Percentiles rank a stretch among this genome's conserved stretches.
Conservation (phyloP, 2,113 vertebrate genomes). For the Campylomormyrus tamandua region DNA sequence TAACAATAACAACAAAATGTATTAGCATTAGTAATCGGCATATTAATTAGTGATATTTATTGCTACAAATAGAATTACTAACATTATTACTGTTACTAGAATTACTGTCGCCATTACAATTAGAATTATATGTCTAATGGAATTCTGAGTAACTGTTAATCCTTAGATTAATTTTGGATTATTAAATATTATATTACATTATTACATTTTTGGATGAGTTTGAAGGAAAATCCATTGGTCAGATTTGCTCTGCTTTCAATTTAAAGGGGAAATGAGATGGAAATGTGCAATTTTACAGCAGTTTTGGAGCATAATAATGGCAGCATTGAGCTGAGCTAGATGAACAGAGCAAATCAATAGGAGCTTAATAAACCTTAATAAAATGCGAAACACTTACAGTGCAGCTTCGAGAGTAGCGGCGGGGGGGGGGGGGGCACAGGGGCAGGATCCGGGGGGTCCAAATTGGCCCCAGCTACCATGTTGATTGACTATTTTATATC, state of each 20-base stretch:
- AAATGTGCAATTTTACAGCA: not conserved
- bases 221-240: not conserved
- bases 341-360: not conserved
- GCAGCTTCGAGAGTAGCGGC: not conserved
- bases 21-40: not conserved
- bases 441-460: not conserved
- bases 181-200: not conserved
- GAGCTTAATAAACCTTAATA: not conserved
- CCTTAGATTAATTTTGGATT: not conserved
- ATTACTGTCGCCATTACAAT: not conserved
- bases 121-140: not conserved
- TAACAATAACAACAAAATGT: not conserved
- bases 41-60: not conserved
- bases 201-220: not conserved
- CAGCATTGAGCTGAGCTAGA: not conserved
- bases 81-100: not conserved
- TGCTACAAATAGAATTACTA: not conserved
- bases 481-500: not conserved
- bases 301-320: not conserved
- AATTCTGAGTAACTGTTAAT: not conserved
- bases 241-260: not conserved
- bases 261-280: not conserved
- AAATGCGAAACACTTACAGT: not conserved
- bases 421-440: not conserved
- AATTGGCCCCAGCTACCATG: not conserved